Percentiles rank a stretch among this genome's conserved stretches.
Evolutionary conservation across 1,140 invertebrate species (phyloP).

Genomic region (Ostrea edulis): DNA sequence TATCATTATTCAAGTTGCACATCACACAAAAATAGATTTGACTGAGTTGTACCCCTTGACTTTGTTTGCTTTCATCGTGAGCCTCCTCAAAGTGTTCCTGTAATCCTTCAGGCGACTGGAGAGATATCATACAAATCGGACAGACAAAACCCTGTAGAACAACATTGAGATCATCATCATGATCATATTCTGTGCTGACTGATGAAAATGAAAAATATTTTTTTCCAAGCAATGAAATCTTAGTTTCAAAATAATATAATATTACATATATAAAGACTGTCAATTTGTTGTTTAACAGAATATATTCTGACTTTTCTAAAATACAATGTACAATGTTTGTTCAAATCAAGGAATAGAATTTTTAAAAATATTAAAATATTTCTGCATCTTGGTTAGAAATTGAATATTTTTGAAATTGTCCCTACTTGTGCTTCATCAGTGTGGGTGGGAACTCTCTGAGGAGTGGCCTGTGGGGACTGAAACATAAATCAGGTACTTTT

Average conservation of each 20-base stretch:
- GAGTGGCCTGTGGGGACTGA: background rate
- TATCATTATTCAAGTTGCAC: too few relatives aligned
- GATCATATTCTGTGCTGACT: background rate
- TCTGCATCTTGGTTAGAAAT: too few relatives aligned
- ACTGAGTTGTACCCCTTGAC: constrained; percentile 58
- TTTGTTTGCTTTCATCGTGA: constrained; percentile 62
- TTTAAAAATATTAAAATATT: too few relatives aligned
- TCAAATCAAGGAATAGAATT: too few relatives aligned
- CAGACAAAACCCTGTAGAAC: constrained; percentile 79
- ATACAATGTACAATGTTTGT: too few relatives aligned
- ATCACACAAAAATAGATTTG: background rate
- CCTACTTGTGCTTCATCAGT: constrained; percentile 20
- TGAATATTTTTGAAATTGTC: background rate
- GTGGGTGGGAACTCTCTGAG: background rate
- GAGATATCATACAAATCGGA: constrained; percentile 78
- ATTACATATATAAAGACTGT: too few relatives aligned
- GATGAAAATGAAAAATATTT: too few relatives aligned
- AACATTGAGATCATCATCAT: background rate
- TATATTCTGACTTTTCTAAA: too few relatives aligned
- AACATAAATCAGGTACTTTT: background rate
- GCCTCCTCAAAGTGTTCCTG: constrained; percentile 75
- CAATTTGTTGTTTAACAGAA: too few relatives aligned
- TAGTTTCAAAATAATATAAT: too few relatives aligned
- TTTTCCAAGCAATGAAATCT: too few relatives aligned
- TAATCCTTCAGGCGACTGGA: constrained; percentile 75